phyloP scores from a whole-genome alignment of 1,140 invertebrate species.

The Dendrolimus kikuchii region DNA sequence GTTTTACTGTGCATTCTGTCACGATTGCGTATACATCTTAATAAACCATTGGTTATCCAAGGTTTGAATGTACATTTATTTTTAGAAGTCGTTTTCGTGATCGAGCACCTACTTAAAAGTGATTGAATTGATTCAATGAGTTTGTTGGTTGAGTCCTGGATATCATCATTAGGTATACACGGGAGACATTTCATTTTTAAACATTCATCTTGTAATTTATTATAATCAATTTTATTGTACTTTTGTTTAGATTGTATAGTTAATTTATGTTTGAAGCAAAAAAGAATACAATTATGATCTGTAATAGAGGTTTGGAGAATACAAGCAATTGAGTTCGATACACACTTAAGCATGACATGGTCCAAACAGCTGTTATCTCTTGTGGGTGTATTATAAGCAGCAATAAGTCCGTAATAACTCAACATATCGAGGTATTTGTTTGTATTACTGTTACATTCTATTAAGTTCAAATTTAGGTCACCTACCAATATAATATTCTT shows the following conservation, averaged over 20 bases:
- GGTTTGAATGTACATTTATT: slow-evolving; percentile 13
- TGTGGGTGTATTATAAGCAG: slow-evolving; percentile 7
- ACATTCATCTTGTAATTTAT: not conserved
- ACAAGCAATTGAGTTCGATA: not conserved
- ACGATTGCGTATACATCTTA: slow-evolving; percentile 11
- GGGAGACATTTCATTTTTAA: not conserved
- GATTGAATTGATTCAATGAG: slow-evolving; percentile 1
- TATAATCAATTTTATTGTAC: not conserved
- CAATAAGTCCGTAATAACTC: slow-evolving; percentile 3
- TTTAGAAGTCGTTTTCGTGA: slow-evolving; percentile 1
- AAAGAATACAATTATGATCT: slow-evolving; percentile 5
- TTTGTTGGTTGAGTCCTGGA: not conserved
- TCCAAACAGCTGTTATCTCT: slow-evolving; percentile 8
- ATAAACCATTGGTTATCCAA: slow-evolving; percentile 13
- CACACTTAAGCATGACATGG: slow-evolving; percentile 7
- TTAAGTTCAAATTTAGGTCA: slow-evolving; percentile 3
- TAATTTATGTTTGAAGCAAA: too few relatives aligned
- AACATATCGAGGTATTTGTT: slow-evolving; percentile 7
- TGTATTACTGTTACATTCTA: not conserved
- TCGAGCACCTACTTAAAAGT: not conserved
- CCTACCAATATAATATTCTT: slow-evolving; percentile 3
- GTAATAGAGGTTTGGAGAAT: slow-evolving; percentile 1
- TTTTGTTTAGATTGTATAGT: not conserved
- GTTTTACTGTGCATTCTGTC: slow-evolving; percentile 15
- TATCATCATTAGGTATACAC: not conserved